Evolutionary conservation across 1,140 invertebrate genomes (phyloP).

Genomic region (Diuraphis noxia): DNA sequence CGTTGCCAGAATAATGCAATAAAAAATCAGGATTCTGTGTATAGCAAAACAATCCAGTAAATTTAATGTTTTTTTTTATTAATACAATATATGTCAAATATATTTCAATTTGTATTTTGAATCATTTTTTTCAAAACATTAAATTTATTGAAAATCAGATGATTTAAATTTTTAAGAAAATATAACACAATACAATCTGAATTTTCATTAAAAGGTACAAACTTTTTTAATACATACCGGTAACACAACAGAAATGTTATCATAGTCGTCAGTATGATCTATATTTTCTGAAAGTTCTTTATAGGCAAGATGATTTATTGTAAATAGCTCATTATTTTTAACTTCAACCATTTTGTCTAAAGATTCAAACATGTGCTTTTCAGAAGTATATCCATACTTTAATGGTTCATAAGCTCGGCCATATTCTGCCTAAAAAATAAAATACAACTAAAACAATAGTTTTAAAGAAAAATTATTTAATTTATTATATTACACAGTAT

Average conservation of each 20-base stretch:
- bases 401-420: constrained; percentile 31
- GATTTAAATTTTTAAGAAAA: neutral
- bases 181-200: neutral
- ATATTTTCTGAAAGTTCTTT: neutral
- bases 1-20: neutral
- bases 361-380: constrained; percentile 43
- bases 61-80: neutral
- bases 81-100: neutral
- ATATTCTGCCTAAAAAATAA: neutral
- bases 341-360: constrained; percentile 35
- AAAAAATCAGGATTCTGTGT: neutral
- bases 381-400: constrained; percentile 38
- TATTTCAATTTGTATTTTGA: too few relatives aligned
- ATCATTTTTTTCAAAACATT: neutral
- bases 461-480: neutral
- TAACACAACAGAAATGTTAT: neutral
- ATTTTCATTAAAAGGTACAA: neutral
- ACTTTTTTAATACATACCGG: neutral
- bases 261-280: neutral
- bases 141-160: neutral
- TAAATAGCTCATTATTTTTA: neutral
- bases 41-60: neutral
- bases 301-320: constrained; percentile 11
- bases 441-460: neutral
- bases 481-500: constrained; percentile 21